Conservation (phyloP, 1,140 invertebrate species). For the Drosophila biarmipes region DNA sequence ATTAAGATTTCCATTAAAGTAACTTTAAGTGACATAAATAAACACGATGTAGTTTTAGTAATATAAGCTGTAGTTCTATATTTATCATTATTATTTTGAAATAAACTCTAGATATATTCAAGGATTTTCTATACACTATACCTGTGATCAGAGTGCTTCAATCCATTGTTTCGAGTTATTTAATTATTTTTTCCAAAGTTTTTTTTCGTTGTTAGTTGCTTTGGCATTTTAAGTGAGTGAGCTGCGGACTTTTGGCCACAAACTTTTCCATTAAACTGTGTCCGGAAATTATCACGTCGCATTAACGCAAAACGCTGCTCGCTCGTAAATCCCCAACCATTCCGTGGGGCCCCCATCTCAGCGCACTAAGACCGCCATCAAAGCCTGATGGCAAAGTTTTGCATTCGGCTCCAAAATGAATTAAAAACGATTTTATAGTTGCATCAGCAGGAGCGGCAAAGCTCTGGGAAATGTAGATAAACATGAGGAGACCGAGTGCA, state of each 20-base stretch:
- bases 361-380: slow-evolving; percentile 24
- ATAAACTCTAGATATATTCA: too few species aligned
- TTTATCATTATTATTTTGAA: too few species aligned
- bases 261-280: slow-evolving; percentile 51
- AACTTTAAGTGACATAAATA: too few species aligned
- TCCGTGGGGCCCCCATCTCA: not conserved
- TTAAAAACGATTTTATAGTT: slow-evolving; percentile 58
- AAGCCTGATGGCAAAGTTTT: slow-evolving; percentile 47
- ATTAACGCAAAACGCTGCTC: slow-evolving; percentile 47
- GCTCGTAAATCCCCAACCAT: slow-evolving; percentile 25
- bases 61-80: too few species aligned
- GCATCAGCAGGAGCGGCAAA: slow-evolving; percentile 24
- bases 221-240: slow-evolving; percentile 47
- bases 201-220: slow-evolving; percentile 7
- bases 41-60: too few species aligned
- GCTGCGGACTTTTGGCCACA: slow-evolving; percentile 39
- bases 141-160: too few species aligned
- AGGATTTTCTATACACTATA: too few species aligned
- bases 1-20: too few species aligned
- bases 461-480: slow-evolving; percentile 48
- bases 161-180: not conserved
- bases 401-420: slow-evolving; percentile 48
- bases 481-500: slow-evolving; percentile 26
- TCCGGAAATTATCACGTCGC: slow-evolving; percentile 63
- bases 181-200: not conserved